phyloP scores from a whole-genome alignment of 2,113 vertebrate species.

The Pipa parva region DNA sequence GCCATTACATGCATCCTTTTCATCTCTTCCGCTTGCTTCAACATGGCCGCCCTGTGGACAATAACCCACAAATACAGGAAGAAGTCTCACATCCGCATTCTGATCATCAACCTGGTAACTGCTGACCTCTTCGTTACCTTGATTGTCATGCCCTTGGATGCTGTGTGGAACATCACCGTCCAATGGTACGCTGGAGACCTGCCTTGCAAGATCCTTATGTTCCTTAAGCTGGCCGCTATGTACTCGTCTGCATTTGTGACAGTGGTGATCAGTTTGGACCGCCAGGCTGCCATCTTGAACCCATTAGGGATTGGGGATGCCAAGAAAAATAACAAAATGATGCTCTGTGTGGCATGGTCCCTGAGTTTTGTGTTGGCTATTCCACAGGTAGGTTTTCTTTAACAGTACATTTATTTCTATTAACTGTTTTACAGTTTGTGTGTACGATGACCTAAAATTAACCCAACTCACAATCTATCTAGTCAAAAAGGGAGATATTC shows the following conservation, averaged over 20 bases:
- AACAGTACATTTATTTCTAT: too few relatives aligned
- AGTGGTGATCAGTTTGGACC: constrained; percentile 53
- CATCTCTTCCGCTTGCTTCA: constrained; percentile 47
- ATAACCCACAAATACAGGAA: constrained; percentile 19
- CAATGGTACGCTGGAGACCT: constrained; percentile 50
- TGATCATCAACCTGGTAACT: constrained; percentile 49
- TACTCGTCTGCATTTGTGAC: constrained; percentile 56
- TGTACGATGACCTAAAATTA: too few relatives aligned
- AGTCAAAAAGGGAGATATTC: too few relatives aligned
- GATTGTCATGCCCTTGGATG: constrained; percentile 54
- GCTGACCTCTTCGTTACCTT: constrained; percentile 50
- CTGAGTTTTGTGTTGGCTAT: constrained; percentile 51
- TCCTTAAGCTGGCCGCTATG: constrained; percentile 55
- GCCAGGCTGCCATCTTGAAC: constrained; percentile 48
- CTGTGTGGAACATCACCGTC: constrained; percentile 49
- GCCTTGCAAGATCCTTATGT: constrained; percentile 48
- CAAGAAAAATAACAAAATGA: constrained; percentile 47
- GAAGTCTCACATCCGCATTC: constrained; percentile 33
- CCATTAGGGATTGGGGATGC: constrained; percentile 33
- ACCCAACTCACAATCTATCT: too few relatives aligned
- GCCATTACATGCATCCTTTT: constrained; percentile 49
- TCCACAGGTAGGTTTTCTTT: constrained; percentile 47
- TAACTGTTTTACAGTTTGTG: too few relatives aligned
- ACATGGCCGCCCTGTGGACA: constrained; percentile 45
- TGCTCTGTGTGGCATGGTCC: constrained; percentile 48